Conservation (phyloP, 2,797 vertebrate species). For the Lepus oiostolus region DNA sequence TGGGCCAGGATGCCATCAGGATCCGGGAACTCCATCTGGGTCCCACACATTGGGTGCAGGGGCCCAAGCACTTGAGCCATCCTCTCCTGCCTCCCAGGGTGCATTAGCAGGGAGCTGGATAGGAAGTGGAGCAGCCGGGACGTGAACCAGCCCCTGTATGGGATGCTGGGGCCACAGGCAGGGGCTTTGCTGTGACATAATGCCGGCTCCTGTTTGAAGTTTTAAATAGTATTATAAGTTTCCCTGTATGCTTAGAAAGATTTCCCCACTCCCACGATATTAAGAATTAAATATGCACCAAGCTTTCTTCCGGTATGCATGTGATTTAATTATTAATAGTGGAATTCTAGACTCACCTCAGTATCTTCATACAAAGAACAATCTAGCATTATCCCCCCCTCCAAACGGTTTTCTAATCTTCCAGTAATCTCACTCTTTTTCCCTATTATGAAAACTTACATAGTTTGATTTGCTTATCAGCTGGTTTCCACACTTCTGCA, state of each 20-base stretch:
- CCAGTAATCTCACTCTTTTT: background rate
- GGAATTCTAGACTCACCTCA: background rate
- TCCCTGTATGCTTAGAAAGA: conserved; percentile 24
- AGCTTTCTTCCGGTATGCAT: background rate
- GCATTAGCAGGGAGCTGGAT: no score
- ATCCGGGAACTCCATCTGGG: no score
- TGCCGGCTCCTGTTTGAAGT: background rate
- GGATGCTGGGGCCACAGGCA: no score
- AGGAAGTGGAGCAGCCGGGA: no score
- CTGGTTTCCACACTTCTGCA: background rate
- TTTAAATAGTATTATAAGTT: conserved; percentile 18
- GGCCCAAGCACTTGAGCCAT: no score
- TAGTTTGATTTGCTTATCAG: background rate
- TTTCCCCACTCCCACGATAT: background rate
- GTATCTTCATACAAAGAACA: background rate
- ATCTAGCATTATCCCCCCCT: background rate
- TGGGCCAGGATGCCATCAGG: no score
- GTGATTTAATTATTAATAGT: conserved; percentile 26
- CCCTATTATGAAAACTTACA: conserved; percentile 10
- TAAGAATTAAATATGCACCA: background rate
- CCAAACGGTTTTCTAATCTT: background rate
- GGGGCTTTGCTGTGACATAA: no score
- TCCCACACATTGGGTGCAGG: no score
- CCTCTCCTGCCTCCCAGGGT: no score
- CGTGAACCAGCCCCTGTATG: no score